Base-by-base conservation (phyloP, 1,140 invertebrate species). In the Phthorimaea operculella region DNA sequence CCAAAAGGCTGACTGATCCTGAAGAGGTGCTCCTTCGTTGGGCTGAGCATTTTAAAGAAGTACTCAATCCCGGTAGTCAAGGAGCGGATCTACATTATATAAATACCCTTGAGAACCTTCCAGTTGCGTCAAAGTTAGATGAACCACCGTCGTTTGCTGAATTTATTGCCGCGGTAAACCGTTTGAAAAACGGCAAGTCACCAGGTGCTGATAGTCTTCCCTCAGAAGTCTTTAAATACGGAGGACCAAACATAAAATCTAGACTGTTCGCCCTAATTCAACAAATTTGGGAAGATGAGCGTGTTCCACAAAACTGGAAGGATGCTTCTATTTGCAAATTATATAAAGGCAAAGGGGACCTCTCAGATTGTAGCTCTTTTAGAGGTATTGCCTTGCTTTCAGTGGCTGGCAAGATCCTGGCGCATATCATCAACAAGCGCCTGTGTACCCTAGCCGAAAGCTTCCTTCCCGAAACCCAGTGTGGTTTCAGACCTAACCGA, bases 391-490 rank as follows among this genome's bases (percentile, higher is more conserved):
- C 52, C 12, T 33, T 54, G 11, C 42, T 54, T 4, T 54, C 39
- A 14, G 14, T 18, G 12, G 52, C 52, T 11, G 21, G 52, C 4
- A 54, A 54, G 33, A 54, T 47, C 3, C 21, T 54, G n/a, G 39
- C 52, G 6, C 52, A 54, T 16, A 47, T 54, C 6, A 44, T 54
- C 33, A 59, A 61, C 51, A 52, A 10, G 1, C 58, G 60, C 4
- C 50, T 61, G 2, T 49, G 48, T 12, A 42, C 2, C 15, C 15
- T 64, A 44, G 56, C 63, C 4, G 58, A 68, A 55, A 42, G 33
- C 0, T 14, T 55, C 3, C 53, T 72, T 12, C 64, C 62, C n/a
- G 66, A 66, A 15, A 64, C 16, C 10, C 61, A 69, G 49, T 70
- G 55, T 57, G 62, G 61, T 1, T 69, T 67, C 42, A 45, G 59